Conservation (phyloP, 1,140 invertebrate genomes). For the Nasonia vitripennis region DNA sequence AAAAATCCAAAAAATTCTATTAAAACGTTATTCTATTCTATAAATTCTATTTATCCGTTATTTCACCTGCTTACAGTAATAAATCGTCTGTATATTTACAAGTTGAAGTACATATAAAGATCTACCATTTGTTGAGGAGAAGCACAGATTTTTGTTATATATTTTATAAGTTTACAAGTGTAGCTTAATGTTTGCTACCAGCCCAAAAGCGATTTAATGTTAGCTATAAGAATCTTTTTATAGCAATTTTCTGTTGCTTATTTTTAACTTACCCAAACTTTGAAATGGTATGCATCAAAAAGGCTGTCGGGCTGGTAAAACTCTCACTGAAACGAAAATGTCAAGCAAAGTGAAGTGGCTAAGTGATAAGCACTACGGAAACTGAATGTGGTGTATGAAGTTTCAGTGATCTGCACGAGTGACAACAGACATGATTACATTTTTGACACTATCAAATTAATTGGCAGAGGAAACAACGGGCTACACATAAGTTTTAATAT, state of each 20-base stretch:
- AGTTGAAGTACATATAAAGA: slow-evolving; percentile 12
- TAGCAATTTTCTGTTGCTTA: slow-evolving; percentile 52
- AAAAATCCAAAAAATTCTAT: slow-evolving; percentile 29
- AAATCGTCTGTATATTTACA: slow-evolving; percentile 31
- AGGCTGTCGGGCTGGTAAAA: slow-evolving; percentile 80
- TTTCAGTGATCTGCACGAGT: slow-evolving; percentile 14
- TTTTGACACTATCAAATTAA: slow-evolving; percentile 32
- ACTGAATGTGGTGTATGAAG: slow-evolving; percentile 54
- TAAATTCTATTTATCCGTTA: slow-evolving; percentile 2
- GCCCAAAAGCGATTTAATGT: slow-evolving; percentile 68
- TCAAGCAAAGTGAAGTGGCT: slow-evolving; percentile 71
- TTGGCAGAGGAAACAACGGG: slow-evolving; percentile 39
- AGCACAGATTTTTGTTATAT: background rate
- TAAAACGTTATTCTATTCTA: background rate
- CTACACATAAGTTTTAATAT: background rate
- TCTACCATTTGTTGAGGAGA: background rate
- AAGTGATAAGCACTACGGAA: slow-evolving; percentile 64
- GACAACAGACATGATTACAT: slow-evolving; percentile 26
- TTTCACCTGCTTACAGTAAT: slow-evolving; percentile 26
- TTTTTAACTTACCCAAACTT: slow-evolving; percentile 83
- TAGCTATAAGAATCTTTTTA: slow-evolving; percentile 63
- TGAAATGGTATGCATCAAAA: slow-evolving; percentile 83
- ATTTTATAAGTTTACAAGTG: slow-evolving; percentile 25
- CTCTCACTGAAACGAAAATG: slow-evolving; percentile 82
- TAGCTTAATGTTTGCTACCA: slow-evolving; percentile 60